Evolutionary conservation across 2,888 invertebrate genomes (phyloP).

Genomic region (Aphidius colemani): DNA sequence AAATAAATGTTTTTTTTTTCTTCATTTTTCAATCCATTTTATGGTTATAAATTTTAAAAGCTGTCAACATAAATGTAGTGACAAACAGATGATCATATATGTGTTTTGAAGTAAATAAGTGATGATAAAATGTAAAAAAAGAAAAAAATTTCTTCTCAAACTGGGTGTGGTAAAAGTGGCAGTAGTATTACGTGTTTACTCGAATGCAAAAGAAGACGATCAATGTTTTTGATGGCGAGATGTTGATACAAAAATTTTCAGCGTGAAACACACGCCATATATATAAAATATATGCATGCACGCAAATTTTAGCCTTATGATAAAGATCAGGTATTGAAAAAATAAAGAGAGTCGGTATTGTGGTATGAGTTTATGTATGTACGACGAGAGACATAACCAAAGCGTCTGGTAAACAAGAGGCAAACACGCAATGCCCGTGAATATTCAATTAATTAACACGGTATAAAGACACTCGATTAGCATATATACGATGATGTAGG

Average conservation of each 20-base stretch:
- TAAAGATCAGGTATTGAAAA: slow-evolving; percentile 2
- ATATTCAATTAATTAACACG: slow-evolving; percentile 45
- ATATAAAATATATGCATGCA: slow-evolving; percentile 14
- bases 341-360: not conserved
- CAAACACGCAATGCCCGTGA: slow-evolving; percentile 31
- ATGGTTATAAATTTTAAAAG: too few relatives aligned
- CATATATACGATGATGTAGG: slow-evolving; percentile 28
- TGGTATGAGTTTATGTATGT: slow-evolving; percentile 1
- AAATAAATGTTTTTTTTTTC: too few relatives aligned
- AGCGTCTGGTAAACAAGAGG: slow-evolving; percentile 32
- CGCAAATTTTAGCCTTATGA: slow-evolving; percentile 18
- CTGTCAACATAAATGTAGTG: not conserved
- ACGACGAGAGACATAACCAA: slow-evolving; percentile 33
- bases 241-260: slow-evolving; percentile 9
- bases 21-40: too few relatives aligned
- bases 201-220: not conserved
- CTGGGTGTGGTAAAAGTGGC: not conserved
- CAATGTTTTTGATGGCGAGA: slow-evolving; percentile 6
- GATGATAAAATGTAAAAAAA: not conserved
- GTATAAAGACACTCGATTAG: slow-evolving; percentile 38
- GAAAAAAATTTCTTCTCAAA: not conserved
- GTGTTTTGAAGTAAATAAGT: too few relatives aligned
- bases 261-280: slow-evolving; percentile 1
- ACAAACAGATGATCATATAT: not conserved
- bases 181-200: not conserved